Base-by-base conservation (phyloP, 2,888 invertebrate genomes). In the Patella pellucida region DNA sequence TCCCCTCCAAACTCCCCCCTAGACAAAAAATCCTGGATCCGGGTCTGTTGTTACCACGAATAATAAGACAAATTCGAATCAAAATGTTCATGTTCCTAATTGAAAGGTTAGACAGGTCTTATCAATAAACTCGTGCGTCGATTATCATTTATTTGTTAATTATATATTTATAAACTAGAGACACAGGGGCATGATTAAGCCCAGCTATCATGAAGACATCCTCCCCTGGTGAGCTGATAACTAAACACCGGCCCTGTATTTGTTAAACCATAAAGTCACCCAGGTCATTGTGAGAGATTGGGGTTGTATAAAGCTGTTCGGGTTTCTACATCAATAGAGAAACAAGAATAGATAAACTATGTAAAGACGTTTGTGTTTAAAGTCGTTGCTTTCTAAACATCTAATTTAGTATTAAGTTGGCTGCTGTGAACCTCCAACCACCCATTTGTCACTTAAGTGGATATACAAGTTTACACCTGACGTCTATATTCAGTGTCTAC, bases 391-490 rank as follows among this genome's bases (percentile, higher is more conserved):
- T 62, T 62, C 19, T 62, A 62, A 62, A 62, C 62, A 62, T 62
- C 19, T 62, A 62, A 62, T 62, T 62, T 62, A 62, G 23, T 23
- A 62, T 62, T 23, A 23, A 62, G 23, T 23, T 62, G 23, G 23
- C 62, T 23, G 62, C 62, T 62, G 62, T 12, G 62, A 23, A 23
- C 19, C 23, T 62, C 23, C 62, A 62, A 62, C 62, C 62, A 19
- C 23, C 62, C 62, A 62, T 62, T 62, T 62, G 62, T 23, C 23
- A 62, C 62, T 62, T 62, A 62, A 62, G 62, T 62, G 62, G 62
- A 62, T 62, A 62, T 62, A 62, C 62, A 62, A 62, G 62, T 62
- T 62, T 62, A 62, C 62, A 62, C 62, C 62, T 62, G 62, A 62
- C 62, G 62, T 62, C 19, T 62, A 62, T 62, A 23, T 62, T 23